Conservation (phyloP, 2,113 vertebrate species). For the Potamarius usumacintae region DNA sequence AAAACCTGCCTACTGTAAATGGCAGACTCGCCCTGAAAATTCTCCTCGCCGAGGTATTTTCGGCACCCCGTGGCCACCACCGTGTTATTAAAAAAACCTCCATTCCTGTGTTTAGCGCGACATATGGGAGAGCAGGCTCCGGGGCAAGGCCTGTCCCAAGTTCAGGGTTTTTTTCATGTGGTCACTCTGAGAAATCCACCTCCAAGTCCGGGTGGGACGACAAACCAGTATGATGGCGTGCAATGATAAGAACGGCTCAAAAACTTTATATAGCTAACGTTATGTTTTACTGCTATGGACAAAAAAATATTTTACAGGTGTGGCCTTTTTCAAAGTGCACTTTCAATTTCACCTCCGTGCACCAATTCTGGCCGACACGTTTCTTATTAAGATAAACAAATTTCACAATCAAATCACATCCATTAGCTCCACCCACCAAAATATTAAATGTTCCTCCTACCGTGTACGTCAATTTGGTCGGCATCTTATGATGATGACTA, state of each 20-base stretch:
- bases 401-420: not conserved
- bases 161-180: not conserved
- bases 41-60: constrained; percentile 75
- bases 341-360: not conserved
- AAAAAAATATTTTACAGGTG: not conserved
- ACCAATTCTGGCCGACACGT: not conserved
- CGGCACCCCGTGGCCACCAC: constrained; percentile 52
- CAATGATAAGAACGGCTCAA: not conserved
- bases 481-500: not conserved
- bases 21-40: constrained; percentile 59
- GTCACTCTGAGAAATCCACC: not conserved
- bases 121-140: constrained; percentile 68
- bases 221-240: not conserved
- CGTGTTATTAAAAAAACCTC: constrained; percentile 71
- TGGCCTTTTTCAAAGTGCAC: not conserved
- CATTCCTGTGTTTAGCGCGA: constrained; percentile 71
- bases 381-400: not conserved
- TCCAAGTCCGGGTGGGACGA: not conserved
- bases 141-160: not conserved
- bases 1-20: constrained; percentile 42
- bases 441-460: not conserved
- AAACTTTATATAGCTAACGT: not conserved
- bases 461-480: not conserved
- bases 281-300: no score
- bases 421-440: not conserved